A percentile compares a stretch with the other conserved stretches of the same genome.
These are phyloP conservation scores for Drosophila tristis DNA, from an alignment of 1,140 invertebrate species.

Conservation along the genomic window DNA sequence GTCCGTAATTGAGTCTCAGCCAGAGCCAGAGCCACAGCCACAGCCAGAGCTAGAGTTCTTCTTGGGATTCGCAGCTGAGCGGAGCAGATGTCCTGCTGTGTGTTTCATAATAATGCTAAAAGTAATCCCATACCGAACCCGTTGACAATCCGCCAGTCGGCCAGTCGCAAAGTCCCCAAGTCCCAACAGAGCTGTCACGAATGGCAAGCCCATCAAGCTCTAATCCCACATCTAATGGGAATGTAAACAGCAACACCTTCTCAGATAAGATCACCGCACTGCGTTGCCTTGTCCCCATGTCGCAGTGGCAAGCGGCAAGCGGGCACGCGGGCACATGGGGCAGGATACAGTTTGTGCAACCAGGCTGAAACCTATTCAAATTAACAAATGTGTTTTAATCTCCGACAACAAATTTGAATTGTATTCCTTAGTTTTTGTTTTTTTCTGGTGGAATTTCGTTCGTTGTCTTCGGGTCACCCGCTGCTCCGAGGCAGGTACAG, in stretches of 20 bases:
- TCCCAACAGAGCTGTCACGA: constrained; percentile 56
- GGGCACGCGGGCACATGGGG: background rate
- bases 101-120: constrained; percentile 1
- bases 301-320: background rate
- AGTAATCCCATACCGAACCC: constrained; percentile 35
- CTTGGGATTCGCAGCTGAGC: no score
- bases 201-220: constrained; percentile 61
- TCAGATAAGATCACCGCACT: constrained; percentile 30
- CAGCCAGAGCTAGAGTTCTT: no score
- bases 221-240: constrained; percentile 58
- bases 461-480: constrained; percentile 46
- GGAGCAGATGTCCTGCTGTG: no score
- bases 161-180: background rate
- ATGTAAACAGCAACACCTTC: constrained; percentile 61
- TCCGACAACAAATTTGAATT: constrained; percentile 81
- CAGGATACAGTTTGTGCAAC: constrained; percentile 57
- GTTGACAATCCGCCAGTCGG: constrained; percentile 42
- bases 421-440: constrained; percentile 40
- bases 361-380: constrained; percentile 77
- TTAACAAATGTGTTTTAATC: constrained; percentile 82
- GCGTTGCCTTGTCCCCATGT: background rate
- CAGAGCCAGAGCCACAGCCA: no score
- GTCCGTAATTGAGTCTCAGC: background rate
- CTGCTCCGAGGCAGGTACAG: constrained; percentile 60
- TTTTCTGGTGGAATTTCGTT: constrained; percentile 34